These are phyloP conservation scores for Caloenas nicobarica DNA, from an alignment of 2,113 vertebrate genomes.

Conservation along the genomic window DNA sequence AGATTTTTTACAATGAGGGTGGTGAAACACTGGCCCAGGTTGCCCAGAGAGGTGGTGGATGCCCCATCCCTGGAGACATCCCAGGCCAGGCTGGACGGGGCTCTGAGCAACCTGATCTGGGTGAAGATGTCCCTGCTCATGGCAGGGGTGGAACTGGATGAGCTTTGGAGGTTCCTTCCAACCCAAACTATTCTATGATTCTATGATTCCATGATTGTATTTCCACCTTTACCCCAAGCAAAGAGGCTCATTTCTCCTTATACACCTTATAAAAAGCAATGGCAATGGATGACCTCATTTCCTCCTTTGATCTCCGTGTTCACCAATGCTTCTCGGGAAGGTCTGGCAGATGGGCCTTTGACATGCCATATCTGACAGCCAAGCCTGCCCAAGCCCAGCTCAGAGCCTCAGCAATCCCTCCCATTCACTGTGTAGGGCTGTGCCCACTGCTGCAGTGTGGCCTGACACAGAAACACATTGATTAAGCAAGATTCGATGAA, in stretches of 20 bases:
- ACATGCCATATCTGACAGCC: not conserved
- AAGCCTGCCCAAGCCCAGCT: not conserved
- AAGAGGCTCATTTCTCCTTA: not conserved
- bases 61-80: too few species aligned
- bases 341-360: not conserved
- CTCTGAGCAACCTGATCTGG: too few species aligned
- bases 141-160: too few species aligned
- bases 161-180: too few species aligned
- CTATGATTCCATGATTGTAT: too few species aligned
- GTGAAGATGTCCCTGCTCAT: too few species aligned
- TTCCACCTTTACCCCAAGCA: not conserved
- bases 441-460: not conserved
- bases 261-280: not conserved
- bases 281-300: not conserved
- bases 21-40: too few species aligned
- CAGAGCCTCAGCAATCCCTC: not conserved
- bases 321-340: rapidly evolving
- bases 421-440: rapidly evolving
- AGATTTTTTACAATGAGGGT: too few species aligned
- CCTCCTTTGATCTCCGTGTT: not conserved
- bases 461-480: not conserved
- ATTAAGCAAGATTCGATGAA: not conserved
- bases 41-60: too few species aligned
- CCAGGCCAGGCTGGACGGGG: too few species aligned
- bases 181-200: too few species aligned